A percentile compares a stretch with the other conserved stretches of the same genome.
These are phyloP conservation scores for Opisthocomus hoazin DNA, from an alignment of 2,113 vertebrate species.

Conservation along the genomic window DNA sequence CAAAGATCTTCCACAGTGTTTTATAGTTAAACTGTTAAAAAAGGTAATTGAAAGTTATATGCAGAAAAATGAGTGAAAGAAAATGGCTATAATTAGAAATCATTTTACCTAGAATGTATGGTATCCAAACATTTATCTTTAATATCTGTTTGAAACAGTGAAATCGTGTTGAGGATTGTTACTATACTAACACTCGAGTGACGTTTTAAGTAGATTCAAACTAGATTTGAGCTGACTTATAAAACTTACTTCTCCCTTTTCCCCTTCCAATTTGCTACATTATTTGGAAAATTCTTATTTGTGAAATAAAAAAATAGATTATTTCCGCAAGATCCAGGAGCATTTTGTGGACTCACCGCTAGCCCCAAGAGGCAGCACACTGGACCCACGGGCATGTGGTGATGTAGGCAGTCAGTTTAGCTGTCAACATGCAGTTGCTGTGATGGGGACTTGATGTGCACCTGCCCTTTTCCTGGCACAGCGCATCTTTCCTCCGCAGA, in stretches of 20 bases:
- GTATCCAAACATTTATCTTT: not conserved
- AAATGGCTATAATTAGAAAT: not conserved
- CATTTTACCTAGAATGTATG: not conserved
- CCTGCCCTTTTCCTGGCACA: not conserved
- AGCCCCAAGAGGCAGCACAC: not conserved
- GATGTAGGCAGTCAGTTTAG: not conserved
- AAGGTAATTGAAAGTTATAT: not conserved
- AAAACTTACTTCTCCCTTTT: not conserved
- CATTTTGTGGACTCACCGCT: not conserved
- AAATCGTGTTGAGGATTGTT: not conserved
- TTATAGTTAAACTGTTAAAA: not conserved
- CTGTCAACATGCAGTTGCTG: not conserved
- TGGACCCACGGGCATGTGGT: not conserved
- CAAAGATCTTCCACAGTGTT: not conserved
- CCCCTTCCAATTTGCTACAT: not conserved
- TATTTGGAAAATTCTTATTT: not conserved
- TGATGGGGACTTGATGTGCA: not conserved
- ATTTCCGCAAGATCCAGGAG: not conserved
- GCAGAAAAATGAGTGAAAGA: not conserved
- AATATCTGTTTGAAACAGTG: not conserved
- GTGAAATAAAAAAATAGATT: not conserved
- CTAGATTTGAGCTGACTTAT: not conserved
- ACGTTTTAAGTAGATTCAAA: not conserved
- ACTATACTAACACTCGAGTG: not conserved
- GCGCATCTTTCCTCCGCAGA: accelerated